Evolutionary conservation across 53 echinoderm and acorn worm species (phyloP).

Genomic region (Echinarachnius parma): DNA sequence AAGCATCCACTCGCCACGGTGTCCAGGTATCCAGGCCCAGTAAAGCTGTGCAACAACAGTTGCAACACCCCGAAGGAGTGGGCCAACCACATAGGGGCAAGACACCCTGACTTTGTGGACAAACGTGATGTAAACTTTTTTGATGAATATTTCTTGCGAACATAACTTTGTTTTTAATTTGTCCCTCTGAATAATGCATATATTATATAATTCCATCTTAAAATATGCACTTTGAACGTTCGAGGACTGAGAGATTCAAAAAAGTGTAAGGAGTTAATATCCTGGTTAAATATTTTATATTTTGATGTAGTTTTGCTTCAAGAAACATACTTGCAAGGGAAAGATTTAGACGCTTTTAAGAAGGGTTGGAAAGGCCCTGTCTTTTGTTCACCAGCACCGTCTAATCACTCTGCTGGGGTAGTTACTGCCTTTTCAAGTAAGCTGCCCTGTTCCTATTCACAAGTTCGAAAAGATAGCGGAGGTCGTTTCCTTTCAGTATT

Average conservation of each 20-base stretch:
- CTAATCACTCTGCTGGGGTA: slow-evolving; percentile 6
- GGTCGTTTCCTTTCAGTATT: slow-evolving; percentile 22
- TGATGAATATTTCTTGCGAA: slow-evolving; percentile 13
- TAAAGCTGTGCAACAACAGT: background rate
- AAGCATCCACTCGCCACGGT: background rate
- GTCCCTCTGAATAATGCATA: background rate
- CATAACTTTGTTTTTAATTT: background rate
- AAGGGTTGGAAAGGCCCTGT: slow-evolving; percentile 27
- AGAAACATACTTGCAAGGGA: slow-evolving; percentile 2
- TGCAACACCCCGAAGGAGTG: slow-evolving; percentile 20
- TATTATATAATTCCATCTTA: background rate
- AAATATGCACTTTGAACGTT: slow-evolving; percentile 12
- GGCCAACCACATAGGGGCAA: background rate
- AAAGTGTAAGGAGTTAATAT: background rate
- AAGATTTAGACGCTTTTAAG: slow-evolving; percentile 2
- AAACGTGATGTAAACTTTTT: slow-evolving; percentile 8
- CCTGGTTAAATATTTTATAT: background rate
- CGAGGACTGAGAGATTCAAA: slow-evolving; percentile 7
- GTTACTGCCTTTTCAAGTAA: slow-evolving; percentile 5
- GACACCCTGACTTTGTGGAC: slow-evolving; percentile 22
- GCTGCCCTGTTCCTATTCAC: slow-evolving; percentile 8
- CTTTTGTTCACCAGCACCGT: slow-evolving; percentile 1
- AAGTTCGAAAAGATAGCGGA: background rate
- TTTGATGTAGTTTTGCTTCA: slow-evolving; percentile 26
- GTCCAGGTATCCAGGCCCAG: background rate